These are phyloP conservation scores for Epinephelus malabaricus DNA, from an alignment of 2,797 vertebrate species.

Conservation along the genomic window DNA sequence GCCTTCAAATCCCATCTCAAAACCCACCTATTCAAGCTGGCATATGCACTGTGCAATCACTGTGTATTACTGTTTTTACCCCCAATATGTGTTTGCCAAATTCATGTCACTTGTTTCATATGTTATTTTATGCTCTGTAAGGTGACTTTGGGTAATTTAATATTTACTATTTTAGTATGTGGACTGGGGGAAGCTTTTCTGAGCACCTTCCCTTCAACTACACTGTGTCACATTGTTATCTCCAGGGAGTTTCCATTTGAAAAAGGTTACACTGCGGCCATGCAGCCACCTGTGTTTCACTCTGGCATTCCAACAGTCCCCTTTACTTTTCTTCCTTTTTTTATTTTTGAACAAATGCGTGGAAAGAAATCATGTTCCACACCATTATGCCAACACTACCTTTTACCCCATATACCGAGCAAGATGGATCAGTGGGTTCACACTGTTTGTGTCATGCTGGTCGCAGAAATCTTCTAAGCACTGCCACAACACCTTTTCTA, in stretches of 20 bases:
- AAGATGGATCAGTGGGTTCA: conserved; percentile 7
- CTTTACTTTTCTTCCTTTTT: neutral
- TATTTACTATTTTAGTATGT: neutral
- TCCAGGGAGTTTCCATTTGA: conserved; percentile 5
- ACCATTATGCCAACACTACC: neutral
- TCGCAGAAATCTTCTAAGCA: neutral
- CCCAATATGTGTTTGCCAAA: no score
- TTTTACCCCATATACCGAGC: neutral
- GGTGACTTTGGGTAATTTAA: no score
- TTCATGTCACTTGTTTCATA: no score
- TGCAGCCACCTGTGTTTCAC: neutral
- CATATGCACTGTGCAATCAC: no score
- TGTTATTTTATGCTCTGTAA: no score
- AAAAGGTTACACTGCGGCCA: conserved; percentile 5
- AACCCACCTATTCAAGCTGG: no score
- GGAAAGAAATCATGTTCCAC: conserved; percentile 6
- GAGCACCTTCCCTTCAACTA: neutral
- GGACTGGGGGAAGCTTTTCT: neutral
- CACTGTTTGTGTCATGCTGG: conserved; percentile 4
- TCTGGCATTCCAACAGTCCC: neutral
- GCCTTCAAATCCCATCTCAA: no score
- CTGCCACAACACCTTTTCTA: neutral
- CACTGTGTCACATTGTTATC: conserved; percentile 12
- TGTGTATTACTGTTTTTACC: no score
- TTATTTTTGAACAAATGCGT: neutral